These are phyloP conservation scores for Seladonia tumulorum DNA, from an alignment of 2,888 invertebrate genomes.

Conservation along the genomic window DNA sequence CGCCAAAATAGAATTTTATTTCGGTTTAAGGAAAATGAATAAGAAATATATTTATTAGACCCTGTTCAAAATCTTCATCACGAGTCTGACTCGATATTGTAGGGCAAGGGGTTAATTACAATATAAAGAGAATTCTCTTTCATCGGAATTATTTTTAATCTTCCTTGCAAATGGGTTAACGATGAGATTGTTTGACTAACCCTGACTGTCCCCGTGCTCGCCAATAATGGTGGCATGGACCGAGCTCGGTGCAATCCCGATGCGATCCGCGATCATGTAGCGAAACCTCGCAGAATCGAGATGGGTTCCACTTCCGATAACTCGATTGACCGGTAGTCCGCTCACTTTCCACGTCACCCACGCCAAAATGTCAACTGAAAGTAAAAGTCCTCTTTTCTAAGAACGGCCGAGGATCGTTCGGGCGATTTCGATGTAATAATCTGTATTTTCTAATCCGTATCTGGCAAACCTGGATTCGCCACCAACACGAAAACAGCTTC, in stretches of 20 bases:
- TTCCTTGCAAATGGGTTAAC: not conserved
- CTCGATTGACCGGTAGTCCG: slow-evolving; percentile 86
- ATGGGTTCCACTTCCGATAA: slow-evolving; percentile 88
- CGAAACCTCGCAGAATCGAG: slow-evolving; percentile 88
- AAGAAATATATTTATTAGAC: too few species aligned
- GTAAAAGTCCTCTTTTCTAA: slow-evolving; percentile 79
- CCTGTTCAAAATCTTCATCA: too few species aligned
- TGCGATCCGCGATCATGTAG: slow-evolving; percentile 86
- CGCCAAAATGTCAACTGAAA: slow-evolving; percentile 87
- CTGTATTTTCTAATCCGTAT: not conserved
- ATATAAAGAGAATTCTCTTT: too few species aligned
- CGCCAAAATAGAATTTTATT: too few species aligned
- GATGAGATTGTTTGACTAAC: slow-evolving; percentile 76
- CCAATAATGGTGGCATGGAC: slow-evolving; percentile 88
- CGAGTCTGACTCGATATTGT: too few species aligned
- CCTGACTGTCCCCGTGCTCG: slow-evolving; percentile 89
- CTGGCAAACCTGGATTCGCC: slow-evolving; percentile 85
- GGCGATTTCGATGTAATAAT: not conserved
- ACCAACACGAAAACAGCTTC: slow-evolving; percentile 86
- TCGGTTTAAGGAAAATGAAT: too few species aligned
- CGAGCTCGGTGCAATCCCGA: slow-evolving; percentile 86
- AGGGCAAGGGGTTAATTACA: too few species aligned
- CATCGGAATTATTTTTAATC: too few species aligned
- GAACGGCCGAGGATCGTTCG: not conserved
- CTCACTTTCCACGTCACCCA: slow-evolving; percentile 89